These are phyloP conservation scores for Cactoblastis cactorum DNA, from an alignment of 2,888 invertebrate species.

Conservation along the genomic window DNA sequence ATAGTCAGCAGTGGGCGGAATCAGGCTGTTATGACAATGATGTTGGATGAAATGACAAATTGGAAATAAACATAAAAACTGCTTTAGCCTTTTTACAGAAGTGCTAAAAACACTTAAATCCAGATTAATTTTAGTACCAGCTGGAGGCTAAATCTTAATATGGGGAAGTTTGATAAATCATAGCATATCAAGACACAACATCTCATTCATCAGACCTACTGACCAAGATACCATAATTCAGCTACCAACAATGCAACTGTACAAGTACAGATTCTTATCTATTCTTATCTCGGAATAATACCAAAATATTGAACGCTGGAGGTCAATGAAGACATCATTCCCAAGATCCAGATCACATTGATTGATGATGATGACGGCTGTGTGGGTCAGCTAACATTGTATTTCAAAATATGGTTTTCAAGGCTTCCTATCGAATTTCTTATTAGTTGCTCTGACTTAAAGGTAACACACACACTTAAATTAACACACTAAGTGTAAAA, in stretches of 20 bases:
- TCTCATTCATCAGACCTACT: slow-evolving; percentile 1
- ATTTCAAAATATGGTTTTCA: not conserved
- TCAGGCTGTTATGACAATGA: too few relatives aligned
- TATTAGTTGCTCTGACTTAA: not conserved
- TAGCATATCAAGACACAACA: not conserved
- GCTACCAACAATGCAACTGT: slow-evolving; percentile 9
- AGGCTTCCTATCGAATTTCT: not conserved
- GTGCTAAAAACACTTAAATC: too few relatives aligned
- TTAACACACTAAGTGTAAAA: too few relatives aligned
- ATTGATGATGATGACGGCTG: slow-evolving; percentile 8
- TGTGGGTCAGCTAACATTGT: slow-evolving; percentile 4
- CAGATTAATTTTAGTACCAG: too few relatives aligned
- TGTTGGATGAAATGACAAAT: too few relatives aligned
- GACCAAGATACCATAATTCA: slow-evolving; percentile 2
- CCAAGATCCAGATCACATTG: slow-evolving; percentile 12
- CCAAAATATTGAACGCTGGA: slow-evolving; percentile 12
- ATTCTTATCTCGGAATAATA: slow-evolving; percentile 4
- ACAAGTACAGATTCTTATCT: not conserved
- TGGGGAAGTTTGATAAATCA: not conserved
- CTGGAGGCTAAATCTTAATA: not conserved
- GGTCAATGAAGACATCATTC: slow-evolving; percentile 14
- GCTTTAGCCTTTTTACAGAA: too few relatives aligned
- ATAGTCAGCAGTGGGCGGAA: too few relatives aligned
- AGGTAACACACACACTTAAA: too few relatives aligned
- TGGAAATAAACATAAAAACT: too few relatives aligned